phyloP scores from a whole-genome alignment of 1,140 invertebrate genomes.

The Oreohelix idahoensis region DNA sequence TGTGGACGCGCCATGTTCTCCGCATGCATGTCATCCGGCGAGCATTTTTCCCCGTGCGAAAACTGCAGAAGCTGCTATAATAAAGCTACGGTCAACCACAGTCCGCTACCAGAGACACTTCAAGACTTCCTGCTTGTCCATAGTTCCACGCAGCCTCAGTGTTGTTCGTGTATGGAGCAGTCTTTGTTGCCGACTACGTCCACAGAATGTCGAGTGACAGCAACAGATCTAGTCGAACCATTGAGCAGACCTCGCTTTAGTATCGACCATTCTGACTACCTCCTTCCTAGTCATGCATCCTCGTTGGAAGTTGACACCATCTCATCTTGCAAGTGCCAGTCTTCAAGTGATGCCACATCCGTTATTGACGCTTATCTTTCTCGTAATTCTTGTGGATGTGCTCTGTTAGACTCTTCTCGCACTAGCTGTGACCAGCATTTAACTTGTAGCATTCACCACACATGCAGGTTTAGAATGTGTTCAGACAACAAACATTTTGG shows the following conservation, averaged over 20 bases:
- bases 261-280: not conserved
- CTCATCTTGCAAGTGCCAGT: too few species aligned
- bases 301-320: too few species aligned
- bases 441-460: too few species aligned
- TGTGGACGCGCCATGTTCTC: not conserved
- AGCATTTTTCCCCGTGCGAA: not conserved
- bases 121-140: not conserved
- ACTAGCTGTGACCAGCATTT: too few species aligned
- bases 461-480: too few species aligned
- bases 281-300: too few species aligned
- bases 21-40: not conserved
- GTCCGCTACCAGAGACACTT: not conserved
- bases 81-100: not conserved
- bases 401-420: too few species aligned
- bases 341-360: too few species aligned
- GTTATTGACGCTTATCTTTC: too few species aligned
- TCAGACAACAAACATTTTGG: too few species aligned
- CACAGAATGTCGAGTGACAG: not conserved
- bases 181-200: not conserved
- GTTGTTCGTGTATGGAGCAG: not conserved
- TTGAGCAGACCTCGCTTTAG: not conserved
- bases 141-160: not conserved
- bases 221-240: not conserved
- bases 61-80: not conserved
- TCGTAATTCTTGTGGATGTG: too few species aligned